phyloP scores from a whole-genome alignment of 2,888 invertebrate genomes.

The Cetonia aurata region DNA sequence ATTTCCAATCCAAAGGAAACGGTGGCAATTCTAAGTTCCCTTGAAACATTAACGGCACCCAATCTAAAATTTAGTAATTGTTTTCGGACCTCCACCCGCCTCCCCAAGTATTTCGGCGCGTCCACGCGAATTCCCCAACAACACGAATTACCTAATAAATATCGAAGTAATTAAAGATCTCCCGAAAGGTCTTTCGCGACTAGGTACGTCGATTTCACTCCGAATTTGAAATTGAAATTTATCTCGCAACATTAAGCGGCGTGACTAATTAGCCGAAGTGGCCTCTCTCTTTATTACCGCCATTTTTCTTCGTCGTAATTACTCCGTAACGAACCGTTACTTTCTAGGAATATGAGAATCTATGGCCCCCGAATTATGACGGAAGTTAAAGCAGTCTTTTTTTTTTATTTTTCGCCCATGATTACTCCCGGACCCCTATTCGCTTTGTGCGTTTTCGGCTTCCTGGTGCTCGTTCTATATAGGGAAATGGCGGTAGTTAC shows the following conservation, averaged over 20 bases:
- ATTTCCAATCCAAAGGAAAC: no score
- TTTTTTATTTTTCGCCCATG: slow-evolving; percentile 27
- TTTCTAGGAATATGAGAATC: slow-evolving; percentile 18
- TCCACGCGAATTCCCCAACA: neutral
- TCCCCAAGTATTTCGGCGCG: neutral
- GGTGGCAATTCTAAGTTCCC: no score
- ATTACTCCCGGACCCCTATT: neutral
- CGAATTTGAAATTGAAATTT: slow-evolving; percentile 41
- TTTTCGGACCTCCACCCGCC: neutral
- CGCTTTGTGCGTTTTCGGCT: neutral
- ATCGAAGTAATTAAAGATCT: slow-evolving; percentile 24
- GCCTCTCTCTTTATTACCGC: slow-evolving; percentile 32
- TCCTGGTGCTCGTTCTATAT: neutral
- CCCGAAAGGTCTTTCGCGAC: neutral
- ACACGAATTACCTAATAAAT: slow-evolving; percentile 14
- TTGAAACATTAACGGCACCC: no score
- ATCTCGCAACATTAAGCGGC: slow-evolving; percentile 37
- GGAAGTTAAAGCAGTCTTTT: slow-evolving; percentile 24
- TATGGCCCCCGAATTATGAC: slow-evolving; percentile 26
- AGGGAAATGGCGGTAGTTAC: neutral
- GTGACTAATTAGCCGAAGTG: slow-evolving; percentile 33
- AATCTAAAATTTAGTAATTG: neutral
- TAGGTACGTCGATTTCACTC: neutral
- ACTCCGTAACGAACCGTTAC: slow-evolving; percentile 39
- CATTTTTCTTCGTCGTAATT: slow-evolving; percentile 38